phyloP scores from a whole-genome alignment of 2,888 invertebrate genomes.

The Apodemia hepburni region DNA sequence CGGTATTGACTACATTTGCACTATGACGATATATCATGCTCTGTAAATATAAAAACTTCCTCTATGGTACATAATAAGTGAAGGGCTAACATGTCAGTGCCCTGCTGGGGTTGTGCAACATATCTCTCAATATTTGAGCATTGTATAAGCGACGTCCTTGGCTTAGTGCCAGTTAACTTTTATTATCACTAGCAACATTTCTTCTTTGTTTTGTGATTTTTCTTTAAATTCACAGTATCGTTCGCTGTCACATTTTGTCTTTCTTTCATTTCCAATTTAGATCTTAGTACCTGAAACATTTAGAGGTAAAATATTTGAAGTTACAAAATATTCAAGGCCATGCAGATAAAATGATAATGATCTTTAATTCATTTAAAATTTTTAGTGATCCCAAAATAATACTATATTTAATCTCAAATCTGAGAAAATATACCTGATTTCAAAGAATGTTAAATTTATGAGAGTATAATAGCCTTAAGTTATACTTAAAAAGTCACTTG shows the following conservation, averaged over 20 bases:
- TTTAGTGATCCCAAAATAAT: no score
- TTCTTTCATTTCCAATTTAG: conserved; percentile 90
- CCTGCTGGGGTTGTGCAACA: conserved; percentile 66
- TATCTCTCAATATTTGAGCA: conserved; percentile 69
- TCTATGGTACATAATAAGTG: conserved; percentile 37
- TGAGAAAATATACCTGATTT: no score
- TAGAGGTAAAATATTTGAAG: no score
- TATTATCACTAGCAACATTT: conserved; percentile 79
- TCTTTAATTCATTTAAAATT: no score
- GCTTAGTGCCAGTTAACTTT: conserved; percentile 43
- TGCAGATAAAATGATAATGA: no score
- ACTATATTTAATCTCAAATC: no score
- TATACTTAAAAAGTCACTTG: no score
- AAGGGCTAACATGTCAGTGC: conserved; percentile 40
- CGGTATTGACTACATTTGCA: conserved; percentile 5
- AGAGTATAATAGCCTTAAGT: no score
- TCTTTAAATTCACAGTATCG: conserved; percentile 87
- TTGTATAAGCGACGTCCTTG: conserved; percentile 64
- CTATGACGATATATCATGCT: conserved; percentile 15
- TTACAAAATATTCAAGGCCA: no score
- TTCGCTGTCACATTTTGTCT: conserved; percentile 84
- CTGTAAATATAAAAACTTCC: conserved; percentile 19
- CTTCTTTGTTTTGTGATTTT: conserved; percentile 82
- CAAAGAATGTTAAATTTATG: no score
- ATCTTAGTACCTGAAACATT: conserved; percentile 46